A percentile compares a stretch with the other conserved stretches of the same genome.
phyloP scores from a whole-genome alignment of 2,888 invertebrate genomes.

The Gisinianus flammeolus region DNA sequence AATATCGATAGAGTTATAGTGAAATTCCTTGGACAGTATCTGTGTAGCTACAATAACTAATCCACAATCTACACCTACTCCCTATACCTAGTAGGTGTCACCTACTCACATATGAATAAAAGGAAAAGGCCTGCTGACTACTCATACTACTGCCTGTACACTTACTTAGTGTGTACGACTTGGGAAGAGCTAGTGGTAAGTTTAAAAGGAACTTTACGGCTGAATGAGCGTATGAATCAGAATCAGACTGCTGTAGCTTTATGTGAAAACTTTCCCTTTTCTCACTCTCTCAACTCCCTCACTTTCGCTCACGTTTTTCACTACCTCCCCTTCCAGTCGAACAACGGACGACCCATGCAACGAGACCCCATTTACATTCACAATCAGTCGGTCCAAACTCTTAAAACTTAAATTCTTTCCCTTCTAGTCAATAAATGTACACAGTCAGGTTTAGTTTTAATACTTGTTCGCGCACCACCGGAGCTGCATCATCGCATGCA shows the following conservation, averaged over 20 bases:
- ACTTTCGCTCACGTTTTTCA: background rate
- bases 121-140: too few relatives aligned
- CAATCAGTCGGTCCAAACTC: background rate
- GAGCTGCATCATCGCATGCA: too few relatives aligned
- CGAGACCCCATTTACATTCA: background rate
- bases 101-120: too few relatives aligned
- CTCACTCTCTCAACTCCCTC: background rate
- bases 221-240: slow-evolving; percentile 8
- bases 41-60: too few relatives aligned
- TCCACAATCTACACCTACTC: too few relatives aligned
- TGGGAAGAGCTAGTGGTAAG: background rate
- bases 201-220: slow-evolving; percentile 17
- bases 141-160: too few relatives aligned
- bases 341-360: slow-evolving; percentile 2
- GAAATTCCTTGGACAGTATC: too few relatives aligned
- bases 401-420: background rate
- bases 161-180: background rate
- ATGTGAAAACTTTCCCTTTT: slow-evolving; percentile 20
- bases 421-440: background rate
- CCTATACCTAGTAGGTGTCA: too few relatives aligned
- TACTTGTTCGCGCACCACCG: too few relatives aligned
- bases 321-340: background rate
- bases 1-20: too few relatives aligned
- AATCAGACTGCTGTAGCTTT: background rate
- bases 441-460: too few relatives aligned